A percentile compares a stretch with the other conserved stretches of the same genome.
Evolutionary conservation across 2,113 vertebrate genomes (phyloP).

Genomic region (Saguinus midas): DNA sequence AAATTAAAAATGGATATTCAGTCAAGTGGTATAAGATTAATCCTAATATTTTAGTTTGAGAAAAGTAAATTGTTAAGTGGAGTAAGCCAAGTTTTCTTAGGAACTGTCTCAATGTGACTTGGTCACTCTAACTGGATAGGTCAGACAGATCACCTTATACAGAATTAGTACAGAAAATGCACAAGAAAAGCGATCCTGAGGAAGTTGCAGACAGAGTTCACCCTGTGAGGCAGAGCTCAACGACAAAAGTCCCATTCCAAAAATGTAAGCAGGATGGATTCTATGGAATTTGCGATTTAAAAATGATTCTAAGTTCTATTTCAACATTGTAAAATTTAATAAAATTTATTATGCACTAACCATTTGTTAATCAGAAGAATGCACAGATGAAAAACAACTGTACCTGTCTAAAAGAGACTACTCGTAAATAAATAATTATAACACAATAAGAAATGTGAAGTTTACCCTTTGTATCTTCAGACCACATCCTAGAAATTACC

Average conservation of each 20-base stretch:
- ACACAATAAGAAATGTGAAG: not conserved
- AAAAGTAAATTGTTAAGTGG: not conserved
- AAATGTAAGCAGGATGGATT: not conserved
- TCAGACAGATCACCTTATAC: not conserved
- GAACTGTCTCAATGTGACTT: not conserved
- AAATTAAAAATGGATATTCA: not conserved
- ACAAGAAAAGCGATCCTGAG: not conserved
- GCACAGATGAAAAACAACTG: not conserved
- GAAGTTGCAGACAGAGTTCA: not conserved
- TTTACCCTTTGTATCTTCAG: not conserved
- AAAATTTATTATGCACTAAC: not conserved
- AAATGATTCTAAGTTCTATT: not conserved
- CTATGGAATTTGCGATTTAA: not conserved
- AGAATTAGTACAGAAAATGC: not conserved
- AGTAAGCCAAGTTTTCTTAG: not conserved
- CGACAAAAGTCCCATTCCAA: not conserved
- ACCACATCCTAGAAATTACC: not conserved
- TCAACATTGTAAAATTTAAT: not conserved
- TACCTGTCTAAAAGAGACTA: not conserved
- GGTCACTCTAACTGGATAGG: not conserved
- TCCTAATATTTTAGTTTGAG: not conserved
- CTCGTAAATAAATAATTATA: not conserved
- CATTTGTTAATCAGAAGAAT: not conserved
- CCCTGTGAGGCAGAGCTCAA: not conserved
- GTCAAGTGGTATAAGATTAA: not conserved